Evolutionary conservation across 2,797 vertebrate genomes (phyloP), one percentile per base, ranked within the genome.

Genomic region (Anguilla marmorata): DNA sequence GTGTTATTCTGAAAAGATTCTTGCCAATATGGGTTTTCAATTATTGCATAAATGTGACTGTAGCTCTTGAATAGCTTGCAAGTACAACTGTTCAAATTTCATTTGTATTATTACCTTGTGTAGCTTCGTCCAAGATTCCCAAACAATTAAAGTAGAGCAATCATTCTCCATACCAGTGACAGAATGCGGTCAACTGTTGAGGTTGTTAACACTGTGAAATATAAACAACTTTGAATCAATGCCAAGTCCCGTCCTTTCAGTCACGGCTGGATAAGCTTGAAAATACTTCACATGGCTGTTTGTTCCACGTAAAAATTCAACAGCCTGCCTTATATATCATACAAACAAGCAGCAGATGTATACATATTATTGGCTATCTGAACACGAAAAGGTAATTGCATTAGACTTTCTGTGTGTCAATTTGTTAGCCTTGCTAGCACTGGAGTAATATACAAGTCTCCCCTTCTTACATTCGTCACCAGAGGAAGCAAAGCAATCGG

Each of bases 161-260:
- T 33, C 30, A 37, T 74, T 74, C 30, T 74, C 72, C 30, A 37
- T 12, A 30, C 72, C 72, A 30, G 27, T 12, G 33, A 72, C 27
- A 33, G 9, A 74, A 30, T 30, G 72, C 30, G 72, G 72, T 74
- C 72, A 74, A 11, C 30, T 74, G 69, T 3, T 37, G 69, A 74
- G 24, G 60, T n/a, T 66, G 24, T 16, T 37, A 33, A 30, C 69
- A 74, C 69, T 7, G 6, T 72, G 69, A 74, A 37, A 74, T 12
- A 30, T 66, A 66, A 66, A 66, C 60, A 24, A 66, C 60, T n/a
- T 66, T 66, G 60, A 66, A 66, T 66, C 60, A 66, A 66, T 66
- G 60, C 60, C 37, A 1, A 66, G 60, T 66, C 21, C 60, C n/a
- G 60, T 66, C 11, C 60, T n/a, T n/a, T 66, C 60, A 66, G 60